Evolutionary conservation across 2,113 vertebrate species (phyloP), one percentile per base, ranked within the genome.

Genomic region (Cercocebus atys): DNA sequence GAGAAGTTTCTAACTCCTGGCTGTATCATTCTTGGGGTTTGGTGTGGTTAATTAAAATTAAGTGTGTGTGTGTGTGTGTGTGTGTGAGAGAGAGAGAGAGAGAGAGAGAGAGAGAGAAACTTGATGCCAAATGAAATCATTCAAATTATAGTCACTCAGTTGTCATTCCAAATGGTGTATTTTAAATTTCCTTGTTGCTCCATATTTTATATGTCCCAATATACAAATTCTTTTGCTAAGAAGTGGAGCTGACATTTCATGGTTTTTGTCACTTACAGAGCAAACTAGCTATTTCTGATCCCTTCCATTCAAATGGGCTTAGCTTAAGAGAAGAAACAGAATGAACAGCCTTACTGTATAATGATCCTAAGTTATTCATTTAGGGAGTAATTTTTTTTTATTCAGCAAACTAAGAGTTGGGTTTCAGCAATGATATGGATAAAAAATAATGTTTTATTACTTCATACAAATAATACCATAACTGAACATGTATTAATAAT

Each of bases 121-220:
- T 35, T 66, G 11, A 8, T 83, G n/a, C 35, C 59, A 88, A 83
- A 81, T 66, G 27, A 81, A 92, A 87, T 85, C 6, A 95, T 81
- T 91, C 50, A 85, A 90, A 64, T 70, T 27, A 38, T 4, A 55
- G 75, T 27, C 43, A 95, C n/a, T 92, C 9, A 5, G 38, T 87
- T 92, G 81, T 87, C 61, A 64, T 90, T 89, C 9, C 8, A 82
- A 88, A 50, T 50, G 2, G 8, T 40, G 22, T 94, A 17, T 25
- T 92, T 85, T 89, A 64, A 82, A 80, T 52, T 94, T 87, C 30
- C 16, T 38, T 66, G 22, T 52, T 93, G 52, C 27, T 96, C 78
- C 61, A 66, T n/a, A 55, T 50, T 80, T 91, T 89, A 64, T 5
- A 83, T 95, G n/a, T 72, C 66, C n/a, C 23, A 68, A 23, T 83